A percentile compares a stretch with the other conserved stretches of the same genome.
These are phyloP conservation scores for Trachemys scripta DNA, from an alignment of 2,113 vertebrate genomes.

Conservation along the genomic window DNA sequence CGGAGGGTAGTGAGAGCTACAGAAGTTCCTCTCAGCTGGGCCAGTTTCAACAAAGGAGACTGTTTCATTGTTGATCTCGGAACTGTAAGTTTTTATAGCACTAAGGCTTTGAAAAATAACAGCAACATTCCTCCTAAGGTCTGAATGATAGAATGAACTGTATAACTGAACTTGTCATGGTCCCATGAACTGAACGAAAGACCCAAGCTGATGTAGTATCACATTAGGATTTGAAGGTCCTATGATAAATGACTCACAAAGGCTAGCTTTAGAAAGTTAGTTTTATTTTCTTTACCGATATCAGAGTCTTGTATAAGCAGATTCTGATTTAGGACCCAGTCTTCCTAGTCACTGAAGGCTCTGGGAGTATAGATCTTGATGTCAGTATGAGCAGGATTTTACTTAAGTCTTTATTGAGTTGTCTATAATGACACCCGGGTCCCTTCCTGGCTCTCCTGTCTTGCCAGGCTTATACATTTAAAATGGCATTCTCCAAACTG, in stretches of 20 bases:
- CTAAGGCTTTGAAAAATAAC: not conserved
- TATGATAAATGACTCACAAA: not conserved
- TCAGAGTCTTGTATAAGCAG: not conserved
- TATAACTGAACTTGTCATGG: conserved; percentile 21
- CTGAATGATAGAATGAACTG: not conserved
- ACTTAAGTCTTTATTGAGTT: not conserved
- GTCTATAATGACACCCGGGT: not conserved
- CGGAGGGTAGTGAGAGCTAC: conserved; percentile 90
- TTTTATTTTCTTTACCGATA: not conserved
- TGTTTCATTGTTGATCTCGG: conserved; percentile 96
- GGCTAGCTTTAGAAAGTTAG: not conserved
- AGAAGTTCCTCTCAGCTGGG: conserved; percentile 89
- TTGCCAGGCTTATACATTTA: not conserved
- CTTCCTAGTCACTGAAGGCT: not conserved
- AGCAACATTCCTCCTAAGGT: not conserved
- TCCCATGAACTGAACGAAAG: not conserved
- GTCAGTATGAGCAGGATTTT: not conserved
- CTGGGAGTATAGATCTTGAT: not conserved
- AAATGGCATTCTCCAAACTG: not conserved
- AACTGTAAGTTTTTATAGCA: conserved; percentile 80
- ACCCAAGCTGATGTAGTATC: not conserved
- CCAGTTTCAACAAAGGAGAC: conserved; percentile 93
- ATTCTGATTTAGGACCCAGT: not conserved
- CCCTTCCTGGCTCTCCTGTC: not conserved
- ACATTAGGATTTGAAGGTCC: not conserved